Base-by-base conservation (phyloP, 2,888 invertebrate species). In the Leucozona laternaria region DNA sequence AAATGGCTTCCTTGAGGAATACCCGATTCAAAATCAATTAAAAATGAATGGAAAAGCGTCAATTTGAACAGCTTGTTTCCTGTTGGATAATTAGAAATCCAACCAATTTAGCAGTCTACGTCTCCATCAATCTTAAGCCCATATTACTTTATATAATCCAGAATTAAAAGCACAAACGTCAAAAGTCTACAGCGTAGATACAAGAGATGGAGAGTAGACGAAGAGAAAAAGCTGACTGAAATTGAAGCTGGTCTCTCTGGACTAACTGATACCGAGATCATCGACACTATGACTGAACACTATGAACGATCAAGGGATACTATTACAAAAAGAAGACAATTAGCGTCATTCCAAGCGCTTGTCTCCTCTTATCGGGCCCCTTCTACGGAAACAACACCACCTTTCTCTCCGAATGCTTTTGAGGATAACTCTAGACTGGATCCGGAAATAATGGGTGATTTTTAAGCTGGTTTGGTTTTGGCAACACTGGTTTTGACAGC, bases 291-390 rank as follows among this genome's bases (percentile, higher is more conserved):
- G 3, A 10, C 11, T 0, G 11, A 48, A 11, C 1, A 11, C 2
- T 17, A 17, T 48, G 8, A 17, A 8, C 17, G 45, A 20, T 17
- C 45, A 7, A 48, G 48, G 2, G 50, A 22, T 13, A 11, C 22
- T 22, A 50, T 13, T 5, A 22, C 10, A 50, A 50, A 50, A 22
- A 50, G 50, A 13, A 50, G 20, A 22, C 50, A 22, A 13, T 7
- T 50, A 13, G 50, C 20, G 50, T 50, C 50, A 22, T 50, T 22
- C 50, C 20, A 50, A 50, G 50, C 50, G 10, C 50, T 50, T n/a
- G 50, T 50, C 50, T 22, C 20, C 22, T 50, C 50, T 22, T 22
- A 11, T 3, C 2, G 4, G 11, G 50, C 50, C 3, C 2, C 11
- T 4, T 22, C 50, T 50, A 50, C 50, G 22, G 50, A 50, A 10